A percentile compares a stretch with the other conserved stretches of the same genome.
Evolutionary conservation across 1,140 invertebrate species (phyloP).

Genomic region (Nixonia krombeini): DNA sequence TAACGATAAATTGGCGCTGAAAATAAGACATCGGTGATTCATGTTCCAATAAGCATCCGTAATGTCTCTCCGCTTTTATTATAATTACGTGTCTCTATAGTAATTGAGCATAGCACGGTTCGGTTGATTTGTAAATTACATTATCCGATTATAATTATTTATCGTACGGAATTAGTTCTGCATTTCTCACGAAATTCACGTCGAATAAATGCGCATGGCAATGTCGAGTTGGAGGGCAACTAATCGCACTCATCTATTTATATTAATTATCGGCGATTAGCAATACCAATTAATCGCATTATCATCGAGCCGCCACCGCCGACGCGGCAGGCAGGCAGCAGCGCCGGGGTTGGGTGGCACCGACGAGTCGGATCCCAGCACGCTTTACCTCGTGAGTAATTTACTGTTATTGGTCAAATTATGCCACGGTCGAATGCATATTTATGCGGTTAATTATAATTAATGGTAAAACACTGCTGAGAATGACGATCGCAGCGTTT

Average conservation of each 20-base stretch:
- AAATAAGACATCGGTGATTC: neutral
- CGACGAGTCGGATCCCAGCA: constrained; percentile 47
- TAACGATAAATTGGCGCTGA: neutral
- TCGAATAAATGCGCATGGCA: constrained; percentile 43
- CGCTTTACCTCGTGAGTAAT: constrained; percentile 67
- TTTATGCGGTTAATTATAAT: constrained; percentile 72
- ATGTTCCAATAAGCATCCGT: constrained; percentile 35
- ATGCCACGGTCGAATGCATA: constrained; percentile 71
- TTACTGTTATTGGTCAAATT: constrained; percentile 73
- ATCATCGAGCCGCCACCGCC: constrained; percentile 58
- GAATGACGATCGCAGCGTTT: constrained; percentile 61
- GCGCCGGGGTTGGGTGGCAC: constrained; percentile 12
- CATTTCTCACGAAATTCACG: constrained; percentile 49
- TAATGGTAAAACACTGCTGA: constrained; percentile 69
- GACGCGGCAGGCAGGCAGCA: constrained; percentile 31
- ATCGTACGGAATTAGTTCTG: constrained; percentile 53
- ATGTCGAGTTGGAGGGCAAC: constrained; percentile 52
- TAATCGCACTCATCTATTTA: constrained; percentile 71
- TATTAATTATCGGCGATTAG: constrained; percentile 73
- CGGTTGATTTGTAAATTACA: constrained; percentile 53
- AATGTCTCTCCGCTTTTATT: constrained; percentile 44
- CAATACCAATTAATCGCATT: constrained; percentile 72
- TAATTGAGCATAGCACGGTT: constrained; percentile 45
- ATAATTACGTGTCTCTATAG: constrained; percentile 49
- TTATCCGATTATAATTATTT: constrained; percentile 54